Evolutionary conservation across 2,797 vertebrate genomes (phyloP).

Genomic region (Myioborus melanocephalus): DNA sequence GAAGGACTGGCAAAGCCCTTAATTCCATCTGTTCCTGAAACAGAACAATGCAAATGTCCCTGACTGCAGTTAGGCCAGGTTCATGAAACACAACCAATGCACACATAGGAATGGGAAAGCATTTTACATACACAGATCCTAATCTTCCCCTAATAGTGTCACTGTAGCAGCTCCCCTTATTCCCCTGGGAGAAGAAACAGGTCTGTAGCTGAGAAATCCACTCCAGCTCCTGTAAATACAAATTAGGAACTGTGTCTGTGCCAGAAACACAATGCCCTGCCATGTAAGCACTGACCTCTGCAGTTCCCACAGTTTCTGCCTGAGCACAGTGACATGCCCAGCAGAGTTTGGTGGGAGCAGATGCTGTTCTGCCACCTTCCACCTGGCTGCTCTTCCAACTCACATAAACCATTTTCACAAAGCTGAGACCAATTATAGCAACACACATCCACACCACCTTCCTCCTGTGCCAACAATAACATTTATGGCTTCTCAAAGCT

Average conservation of each 20-base stretch:
- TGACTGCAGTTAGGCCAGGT: not conserved
- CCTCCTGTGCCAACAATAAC: not conserved
- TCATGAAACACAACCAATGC: not conserved
- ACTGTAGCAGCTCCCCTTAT: not conserved
- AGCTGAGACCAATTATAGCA: not conserved
- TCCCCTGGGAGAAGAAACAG: not conserved
- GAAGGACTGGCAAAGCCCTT: not conserved
- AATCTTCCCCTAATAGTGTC: not conserved
- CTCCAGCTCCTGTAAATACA: not conserved
- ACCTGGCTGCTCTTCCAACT: not conserved
- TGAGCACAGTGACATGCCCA: not conserved
- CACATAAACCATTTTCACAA: not conserved
- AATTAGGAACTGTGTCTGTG: not conserved
- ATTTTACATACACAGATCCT: not conserved
- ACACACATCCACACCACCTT: not conserved
- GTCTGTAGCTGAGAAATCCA: not conserved
- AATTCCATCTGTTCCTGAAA: not conserved
- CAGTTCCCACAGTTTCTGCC: not conserved
- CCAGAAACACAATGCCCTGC: not conserved
- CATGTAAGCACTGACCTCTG: not conserved
- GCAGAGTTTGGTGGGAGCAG: not conserved
- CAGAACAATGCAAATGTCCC: not conserved
- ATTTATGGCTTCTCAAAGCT: slow-evolving; percentile 2
- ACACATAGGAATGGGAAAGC: not conserved
- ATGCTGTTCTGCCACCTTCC: not conserved